Evolutionary conservation across 2,888 invertebrate species (phyloP).

Genomic region (Mesochorus sp.): DNA sequence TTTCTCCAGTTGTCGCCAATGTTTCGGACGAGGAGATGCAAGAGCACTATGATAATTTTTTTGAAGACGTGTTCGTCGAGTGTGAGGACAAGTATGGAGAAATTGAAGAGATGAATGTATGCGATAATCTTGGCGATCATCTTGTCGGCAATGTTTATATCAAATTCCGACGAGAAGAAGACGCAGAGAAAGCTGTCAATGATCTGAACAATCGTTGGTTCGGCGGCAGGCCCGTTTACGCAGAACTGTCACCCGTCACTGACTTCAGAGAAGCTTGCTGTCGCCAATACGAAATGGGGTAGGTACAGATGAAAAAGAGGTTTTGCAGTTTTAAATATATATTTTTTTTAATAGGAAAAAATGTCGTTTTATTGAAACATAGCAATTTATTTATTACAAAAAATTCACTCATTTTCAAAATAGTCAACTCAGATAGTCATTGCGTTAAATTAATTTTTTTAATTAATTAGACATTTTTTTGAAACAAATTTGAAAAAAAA

Average conservation of each 20-base stretch:
- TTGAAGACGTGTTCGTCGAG: slow-evolving; percentile 99
- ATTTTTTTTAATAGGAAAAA: too few species aligned
- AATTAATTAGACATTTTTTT: too few species aligned
- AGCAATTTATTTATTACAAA: too few species aligned
- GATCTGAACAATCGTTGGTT: slow-evolving; percentile 99
- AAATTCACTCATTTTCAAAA: too few species aligned
- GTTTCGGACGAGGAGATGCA: slow-evolving; percentile 99
- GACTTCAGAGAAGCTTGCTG: slow-evolving; percentile 99
- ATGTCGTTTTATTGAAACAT: too few species aligned
- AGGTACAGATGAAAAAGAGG: slow-evolving; percentile 64
- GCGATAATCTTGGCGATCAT: slow-evolving; percentile 99
- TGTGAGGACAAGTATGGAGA: slow-evolving; percentile 99
- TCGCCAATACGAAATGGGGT: slow-evolving; percentile 99
- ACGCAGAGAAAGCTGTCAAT: slow-evolving; percentile 98
- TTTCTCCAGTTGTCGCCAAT: slow-evolving; percentile 90
- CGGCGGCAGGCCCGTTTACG: slow-evolving; percentile 98
- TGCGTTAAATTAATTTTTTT: too few species aligned
- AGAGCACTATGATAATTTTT: slow-evolving; percentile 99
- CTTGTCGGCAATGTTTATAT: slow-evolving; percentile 99
- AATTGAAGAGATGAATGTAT: slow-evolving; percentile 99
- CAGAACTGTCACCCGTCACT: slow-evolving; percentile 99
- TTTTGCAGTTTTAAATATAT: background rate
- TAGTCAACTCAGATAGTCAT: too few species aligned
- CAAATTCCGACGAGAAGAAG: slow-evolving; percentile 98
- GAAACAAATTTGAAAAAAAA: too few species aligned